Base-by-base conservation (phyloP, 2,797 vertebrate genomes). In the Poeciliopsis paucimaculata region DNA sequence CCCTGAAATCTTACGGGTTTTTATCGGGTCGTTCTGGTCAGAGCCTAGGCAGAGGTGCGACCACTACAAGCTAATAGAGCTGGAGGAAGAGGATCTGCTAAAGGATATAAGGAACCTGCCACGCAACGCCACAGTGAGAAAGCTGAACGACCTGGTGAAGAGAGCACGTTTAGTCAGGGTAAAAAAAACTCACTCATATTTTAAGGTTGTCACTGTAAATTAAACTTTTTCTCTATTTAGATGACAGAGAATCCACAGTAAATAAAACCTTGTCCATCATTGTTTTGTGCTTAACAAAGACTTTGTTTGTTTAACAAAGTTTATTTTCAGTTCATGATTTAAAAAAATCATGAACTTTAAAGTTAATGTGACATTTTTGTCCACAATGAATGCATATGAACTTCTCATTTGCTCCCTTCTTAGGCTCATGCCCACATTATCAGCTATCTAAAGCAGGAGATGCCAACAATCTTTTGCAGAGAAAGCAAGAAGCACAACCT, bases 21-120 rank as follows among this genome's bases (percentile, higher is more conserved):
- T 97, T 93, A 96, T 98, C 0, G 97, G 97, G 15, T 98, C 97
- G 80, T 97, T 98, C 94, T 98, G 97, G 98, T 94, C 97, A 1
- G 95, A 98, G 90, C 97, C 97, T 0, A 95, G 98, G 31, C 95
- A 95, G 55, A 90, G 90, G 80, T 94, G 96, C 0, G 95, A 97
- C 89, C 97, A 98, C 93, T 93, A 96, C 66, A 93, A 86, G 45
- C 96, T 98, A 78, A 97, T 98, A 9, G 96, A 98, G 92, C 72
- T 96, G 71, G 97, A 98, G 91, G 97, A 98, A 85, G 96, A 97
- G 77, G 97, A 97, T 75, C 93, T 98, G 6, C 94, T 98, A 93
- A 90, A 93, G 0, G 97, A 98, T 84, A 97, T 98, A 78, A 96
- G 97, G 93, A 97, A 96, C 90, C 94, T 98, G 84, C 97, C 97